phyloP scores from a whole-genome alignment of 2,113 vertebrate genomes.

The Drymodes brunneopygia region DNA sequence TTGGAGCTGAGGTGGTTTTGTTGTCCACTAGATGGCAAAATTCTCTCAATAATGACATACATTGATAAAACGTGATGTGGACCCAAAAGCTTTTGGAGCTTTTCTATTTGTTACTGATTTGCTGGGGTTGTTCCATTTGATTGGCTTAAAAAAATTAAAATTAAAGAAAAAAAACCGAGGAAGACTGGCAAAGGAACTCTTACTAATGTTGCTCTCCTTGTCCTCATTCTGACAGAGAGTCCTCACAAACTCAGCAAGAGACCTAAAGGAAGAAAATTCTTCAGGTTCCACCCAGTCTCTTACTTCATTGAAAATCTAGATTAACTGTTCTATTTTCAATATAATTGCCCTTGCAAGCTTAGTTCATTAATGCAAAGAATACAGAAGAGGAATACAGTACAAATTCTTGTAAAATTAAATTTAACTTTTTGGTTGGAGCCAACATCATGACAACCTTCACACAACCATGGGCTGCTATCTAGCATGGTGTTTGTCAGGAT shows the following conservation, averaged over 20 bases:
- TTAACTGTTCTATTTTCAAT: neutral
- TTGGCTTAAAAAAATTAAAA: neutral
- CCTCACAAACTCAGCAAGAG: neutral
- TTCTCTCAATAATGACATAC: neutral
- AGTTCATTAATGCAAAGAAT: neutral
- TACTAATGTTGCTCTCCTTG: neutral
- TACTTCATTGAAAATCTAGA: neutral
- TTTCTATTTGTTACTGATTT: neutral
- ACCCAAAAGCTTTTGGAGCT: neutral
- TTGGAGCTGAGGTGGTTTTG: neutral
- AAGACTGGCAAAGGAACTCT: neutral
- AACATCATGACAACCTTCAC: neutral
- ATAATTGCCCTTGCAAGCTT: neutral
- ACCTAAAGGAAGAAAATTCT: neutral
- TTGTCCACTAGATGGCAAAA: constrained; percentile 40
- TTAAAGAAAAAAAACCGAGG: neutral
- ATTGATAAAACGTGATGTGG: accelerated
- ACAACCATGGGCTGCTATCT: neutral
- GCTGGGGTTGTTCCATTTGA: neutral
- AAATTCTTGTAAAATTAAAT: neutral
- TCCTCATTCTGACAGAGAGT: neutral
- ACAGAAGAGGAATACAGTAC: neutral
- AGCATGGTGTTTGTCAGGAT: neutral
- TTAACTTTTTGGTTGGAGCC: neutral
- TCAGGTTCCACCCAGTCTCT: neutral